Evolutionary conservation across 2,113 vertebrate species (phyloP), one percentile per base, ranked within the genome.

Genomic region (Azemiops feae): DNA sequence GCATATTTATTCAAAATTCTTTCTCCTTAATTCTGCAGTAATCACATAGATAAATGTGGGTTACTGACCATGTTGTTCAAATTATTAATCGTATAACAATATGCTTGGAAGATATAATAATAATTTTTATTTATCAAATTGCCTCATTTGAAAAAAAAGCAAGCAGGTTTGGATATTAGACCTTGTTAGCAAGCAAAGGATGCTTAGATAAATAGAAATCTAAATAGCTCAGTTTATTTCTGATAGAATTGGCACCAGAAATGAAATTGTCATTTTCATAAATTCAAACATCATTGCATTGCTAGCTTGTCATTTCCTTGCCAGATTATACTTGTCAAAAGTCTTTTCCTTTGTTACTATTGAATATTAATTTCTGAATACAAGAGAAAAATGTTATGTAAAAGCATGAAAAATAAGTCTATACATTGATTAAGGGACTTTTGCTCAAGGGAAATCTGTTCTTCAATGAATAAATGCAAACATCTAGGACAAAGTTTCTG

Each of bases 21-120:
- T 86, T 94, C 93, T 87, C 92, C 96, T 93, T 97, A 94, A 97
- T 93, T 91, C 94, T 96, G 53, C 90, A 96, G 57, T 96, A 96
- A 95, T 97, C 95, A 97, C 90, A 74, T 39, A 95, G 93, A 92
- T 92, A 94, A 92, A 43, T 93, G 95, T 95, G 96, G 95, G 93
- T 94, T 95, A 94, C 69, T 93, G 92, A 89, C 94, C 96, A 96
- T 94, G 92, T 94, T 0, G 1, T 96, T 96, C 34, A 11, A 88
- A 95, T 85, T 95, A 95, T 96, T 97, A 95, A 96, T 97, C 93
- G 94, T 94, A 93, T 22, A 23, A 64, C 5, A 2, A 89, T 92
- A 92, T 95, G 92, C 91, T 86, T 96, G 95, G 93, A 94, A 97
- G 96, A 96, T 95, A 93, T 96, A 96, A 97, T 97, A 96, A 96